phyloP scores from a whole-genome alignment of 2,888 invertebrate species.

The Cephalotes varians region DNA sequence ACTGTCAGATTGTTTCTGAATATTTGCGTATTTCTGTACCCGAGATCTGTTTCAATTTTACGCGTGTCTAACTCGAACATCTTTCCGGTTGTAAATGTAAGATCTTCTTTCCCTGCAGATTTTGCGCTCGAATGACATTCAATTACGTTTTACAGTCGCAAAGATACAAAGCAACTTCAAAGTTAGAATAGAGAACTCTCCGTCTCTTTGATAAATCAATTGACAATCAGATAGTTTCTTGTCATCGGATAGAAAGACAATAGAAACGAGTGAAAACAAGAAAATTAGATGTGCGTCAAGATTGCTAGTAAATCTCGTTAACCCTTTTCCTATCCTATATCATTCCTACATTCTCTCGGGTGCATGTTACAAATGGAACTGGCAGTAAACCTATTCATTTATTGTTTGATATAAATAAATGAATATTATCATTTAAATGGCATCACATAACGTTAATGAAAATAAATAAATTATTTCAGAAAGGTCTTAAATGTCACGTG shows the following conservation, averaged over 20 bases:
- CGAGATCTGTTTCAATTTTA: neutral
- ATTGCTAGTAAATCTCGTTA: neutral
- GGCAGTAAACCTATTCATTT: neutral
- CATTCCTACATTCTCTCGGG: neutral
- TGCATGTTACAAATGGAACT: neutral
- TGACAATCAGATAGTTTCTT: neutral
- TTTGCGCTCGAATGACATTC: neutral
- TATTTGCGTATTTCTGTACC: neutral
- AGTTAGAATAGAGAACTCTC: neutral
- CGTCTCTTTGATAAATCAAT: slow-evolving; percentile 4
- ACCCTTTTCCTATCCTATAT: neutral
- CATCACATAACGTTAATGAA: neutral
- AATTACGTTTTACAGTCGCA: neutral
- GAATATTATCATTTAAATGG: neutral
- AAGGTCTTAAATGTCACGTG: neutral
- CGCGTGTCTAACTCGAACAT: neutral
- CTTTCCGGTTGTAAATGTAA: neutral
- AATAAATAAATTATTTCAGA: neutral
- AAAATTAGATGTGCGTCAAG: neutral
- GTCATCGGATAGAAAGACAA: neutral
- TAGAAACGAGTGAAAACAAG: neutral
- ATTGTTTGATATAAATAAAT: neutral
- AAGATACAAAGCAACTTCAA: neutral
- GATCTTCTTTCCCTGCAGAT: neutral
- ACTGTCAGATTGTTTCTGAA: neutral